Evolutionary conservation across 2,888 invertebrate genomes (phyloP), one percentile per base, ranked within the genome.

Genomic region (Ametastegia equiseti): DNA sequence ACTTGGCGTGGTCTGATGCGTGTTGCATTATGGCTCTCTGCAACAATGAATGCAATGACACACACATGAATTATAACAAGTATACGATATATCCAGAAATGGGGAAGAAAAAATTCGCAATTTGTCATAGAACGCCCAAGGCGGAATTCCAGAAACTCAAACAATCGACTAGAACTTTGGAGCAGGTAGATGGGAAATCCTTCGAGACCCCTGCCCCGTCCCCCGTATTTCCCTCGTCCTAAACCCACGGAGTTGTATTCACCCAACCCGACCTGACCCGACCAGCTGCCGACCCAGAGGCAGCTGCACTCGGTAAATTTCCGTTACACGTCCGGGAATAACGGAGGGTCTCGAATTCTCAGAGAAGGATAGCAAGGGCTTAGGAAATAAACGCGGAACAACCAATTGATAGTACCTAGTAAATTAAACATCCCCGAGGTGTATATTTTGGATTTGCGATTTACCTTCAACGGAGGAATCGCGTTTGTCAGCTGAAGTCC

Each of bases 401-500:
- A 15, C 15, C 4, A 13, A 33, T 3, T 23, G 6, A 36, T 11
- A n/a, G 4, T 36, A 23, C 13, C 19, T 67, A n/a, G 30, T 9
- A 69, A 45, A 39, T n/a, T n/a, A n/a, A n/a, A n/a, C n/a, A n/a
- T n/a, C 42, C 42, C 11, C 42, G 11, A 42, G 11, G 42, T 54
- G n/a, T n/a, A n/a, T n/a, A n/a, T n/a, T n/a, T n/a, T n/a, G n/a
- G n/a, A n/a, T n/a, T n/a, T n/a, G n/a, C 30, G 23, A 23, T 82
- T 90, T 91, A 96, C 96, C 94, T 97, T 97, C 39, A 97, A 87
- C 39, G 95, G 95, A 69, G 94, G 93, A 23, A 97, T 88, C n/a
- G 96, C 95, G 88, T 97, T 95, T 0, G 96, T 95, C 39, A 97
- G 88, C 90, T 97, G 97, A 80, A 98, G 92, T 0, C 98, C 98